A percentile compares a stretch with the other conserved stretches of the same genome.
Evolutionary conservation across 2,888 invertebrate genomes (phyloP).

Genomic region (Elegia similella): DNA sequence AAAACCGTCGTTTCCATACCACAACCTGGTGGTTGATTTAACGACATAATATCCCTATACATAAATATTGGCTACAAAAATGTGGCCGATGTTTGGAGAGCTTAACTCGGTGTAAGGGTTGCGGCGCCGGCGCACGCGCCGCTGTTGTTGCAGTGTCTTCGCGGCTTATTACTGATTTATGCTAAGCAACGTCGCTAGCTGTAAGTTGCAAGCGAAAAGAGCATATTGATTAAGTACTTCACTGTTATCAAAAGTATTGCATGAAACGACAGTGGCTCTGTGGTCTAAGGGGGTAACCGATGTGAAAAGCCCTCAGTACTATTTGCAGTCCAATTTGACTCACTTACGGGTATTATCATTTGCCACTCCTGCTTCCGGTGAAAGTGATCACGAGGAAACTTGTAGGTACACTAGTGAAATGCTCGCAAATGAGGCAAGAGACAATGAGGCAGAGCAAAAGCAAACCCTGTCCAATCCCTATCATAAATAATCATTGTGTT

Average conservation of each 20-base stretch:
- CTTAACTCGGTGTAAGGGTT: slow-evolving; percentile 23
- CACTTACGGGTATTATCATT: too few relatives aligned
- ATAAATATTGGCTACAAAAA: slow-evolving; percentile 17
- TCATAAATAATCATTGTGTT: too few relatives aligned
- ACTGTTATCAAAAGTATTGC: not conserved
- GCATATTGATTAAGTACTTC: not conserved
- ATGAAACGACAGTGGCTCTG: too few relatives aligned
- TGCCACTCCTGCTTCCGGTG: too few relatives aligned
- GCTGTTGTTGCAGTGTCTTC: slow-evolving; percentile 49
- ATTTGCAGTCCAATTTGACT: too few relatives aligned
- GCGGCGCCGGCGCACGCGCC: slow-evolving; percentile 40
- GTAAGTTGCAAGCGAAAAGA: slow-evolving; percentile 8
- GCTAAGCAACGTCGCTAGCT: slow-evolving; percentile 21
- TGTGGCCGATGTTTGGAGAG: slow-evolving; percentile 12
- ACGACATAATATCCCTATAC: not conserved
- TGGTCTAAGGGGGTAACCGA: too few relatives aligned
- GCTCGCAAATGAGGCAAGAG: too few relatives aligned
- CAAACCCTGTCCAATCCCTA: too few relatives aligned
- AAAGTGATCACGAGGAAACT: too few relatives aligned
- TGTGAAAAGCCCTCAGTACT: too few relatives aligned
- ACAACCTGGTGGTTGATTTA: not conserved
- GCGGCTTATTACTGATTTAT: slow-evolving; percentile 49
- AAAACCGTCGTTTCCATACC: not conserved
- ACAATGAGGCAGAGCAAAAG: too few relatives aligned
- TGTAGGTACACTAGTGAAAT: too few relatives aligned